Percentiles rank a stretch among this genome's conserved stretches.
phyloP scores from a whole-genome alignment of 2,888 invertebrate species.

The Griposia aprilina region DNA sequence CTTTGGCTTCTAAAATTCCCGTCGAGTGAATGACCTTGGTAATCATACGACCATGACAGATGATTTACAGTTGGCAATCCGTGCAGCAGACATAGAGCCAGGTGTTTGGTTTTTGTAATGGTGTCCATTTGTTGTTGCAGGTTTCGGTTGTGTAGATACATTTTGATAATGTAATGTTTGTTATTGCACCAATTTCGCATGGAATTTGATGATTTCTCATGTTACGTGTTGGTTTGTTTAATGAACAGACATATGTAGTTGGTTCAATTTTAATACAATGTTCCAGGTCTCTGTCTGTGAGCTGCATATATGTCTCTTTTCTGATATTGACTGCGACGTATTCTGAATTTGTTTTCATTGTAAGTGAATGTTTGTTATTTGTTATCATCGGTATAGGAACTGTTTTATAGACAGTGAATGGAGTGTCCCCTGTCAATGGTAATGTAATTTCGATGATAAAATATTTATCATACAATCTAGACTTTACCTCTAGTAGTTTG shows the following conservation, averaged over 20 bases:
- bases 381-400: background rate
- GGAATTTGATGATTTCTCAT: background rate
- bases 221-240: background rate
- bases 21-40: background rate
- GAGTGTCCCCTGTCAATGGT: background rate
- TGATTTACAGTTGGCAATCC: conserved; percentile 8
- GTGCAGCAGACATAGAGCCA: conserved; percentile 8
- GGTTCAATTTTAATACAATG: background rate
- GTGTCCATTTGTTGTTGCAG: conserved; percentile 2
- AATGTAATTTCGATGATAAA: conserved; percentile 3
- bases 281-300: too few species aligned
- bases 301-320: too few species aligned
- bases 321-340: too few species aligned
- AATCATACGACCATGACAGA: background rate
- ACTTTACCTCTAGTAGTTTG: conserved; percentile 1
- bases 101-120: conserved; percentile 1
- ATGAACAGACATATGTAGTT: background rate
- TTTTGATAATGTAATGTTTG: background rate
- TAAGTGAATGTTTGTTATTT: background rate
- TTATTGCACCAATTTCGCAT: too few species aligned
- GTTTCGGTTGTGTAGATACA: background rate
- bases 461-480: background rate
- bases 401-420: background rate
- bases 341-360: background rate
- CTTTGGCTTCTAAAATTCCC: background rate